Percentiles rank a stretch among this genome's conserved stretches.
Conservation (phyloP, 2,113 vertebrate genomes). For the Conger conger region DNA sequence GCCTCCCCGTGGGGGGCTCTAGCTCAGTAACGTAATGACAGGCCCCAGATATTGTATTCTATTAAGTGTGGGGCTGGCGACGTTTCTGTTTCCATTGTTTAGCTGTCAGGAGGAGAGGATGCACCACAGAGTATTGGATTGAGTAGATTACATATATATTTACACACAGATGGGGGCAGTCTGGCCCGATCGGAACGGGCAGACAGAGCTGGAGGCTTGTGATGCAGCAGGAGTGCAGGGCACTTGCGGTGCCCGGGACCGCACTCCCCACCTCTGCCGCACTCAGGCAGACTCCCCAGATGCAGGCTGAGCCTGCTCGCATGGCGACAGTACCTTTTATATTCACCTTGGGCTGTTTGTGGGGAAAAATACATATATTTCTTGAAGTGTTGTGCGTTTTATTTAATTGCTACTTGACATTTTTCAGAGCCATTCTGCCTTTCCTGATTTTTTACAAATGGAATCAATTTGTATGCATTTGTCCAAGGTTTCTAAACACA, state of each 20-base stretch:
- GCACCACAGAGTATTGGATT: background rate
- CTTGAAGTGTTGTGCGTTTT: background rate
- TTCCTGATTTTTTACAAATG: background rate
- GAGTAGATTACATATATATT: conserved; percentile 24
- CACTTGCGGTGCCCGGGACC: background rate
- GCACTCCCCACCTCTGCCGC: background rate
- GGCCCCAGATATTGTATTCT: conserved; percentile 23
- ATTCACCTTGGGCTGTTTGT: conserved; percentile 8
- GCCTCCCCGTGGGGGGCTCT: conserved; percentile 31
- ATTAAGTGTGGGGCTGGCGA: conserved; percentile 39
- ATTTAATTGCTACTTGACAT: conserved; percentile 4
- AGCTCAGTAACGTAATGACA: conserved; percentile 36
- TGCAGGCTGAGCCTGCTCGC: background rate
- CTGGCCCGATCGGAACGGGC: background rate
- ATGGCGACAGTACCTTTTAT: background rate
- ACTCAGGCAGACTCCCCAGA: background rate
- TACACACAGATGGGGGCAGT: conserved; percentile 1
- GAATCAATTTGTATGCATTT: background rate
- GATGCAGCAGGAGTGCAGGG: background rate
- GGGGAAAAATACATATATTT: background rate
- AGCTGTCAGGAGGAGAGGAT: conserved; percentile 14
- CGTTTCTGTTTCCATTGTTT: conserved; percentile 39
- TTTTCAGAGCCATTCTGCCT: background rate
- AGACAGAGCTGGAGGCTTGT: background rate
- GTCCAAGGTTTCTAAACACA: background rate